Evolutionary conservation across 2,113 vertebrate species (phyloP).

Genomic region (Hydropotes inermis): DNA sequence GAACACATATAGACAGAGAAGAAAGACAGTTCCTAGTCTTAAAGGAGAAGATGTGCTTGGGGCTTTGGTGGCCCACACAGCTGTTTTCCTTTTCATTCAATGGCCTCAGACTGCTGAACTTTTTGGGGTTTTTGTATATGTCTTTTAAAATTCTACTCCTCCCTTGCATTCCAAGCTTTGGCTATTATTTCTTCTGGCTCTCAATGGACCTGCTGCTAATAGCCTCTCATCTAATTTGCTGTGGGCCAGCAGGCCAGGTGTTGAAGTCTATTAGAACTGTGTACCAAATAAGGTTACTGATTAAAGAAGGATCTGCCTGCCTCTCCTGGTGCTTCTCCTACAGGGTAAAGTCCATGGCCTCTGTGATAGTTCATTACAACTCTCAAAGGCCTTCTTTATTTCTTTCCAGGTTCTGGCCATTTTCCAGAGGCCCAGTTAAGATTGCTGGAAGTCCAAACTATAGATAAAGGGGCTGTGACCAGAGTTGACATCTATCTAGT

Average conservation of each 20-base stretch:
- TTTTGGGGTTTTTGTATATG: not conserved
- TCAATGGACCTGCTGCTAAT: slow-evolving; percentile 45
- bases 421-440: slow-evolving; percentile 38
- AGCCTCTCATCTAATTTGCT: slow-evolving; percentile 59
- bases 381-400: slow-evolving; percentile 7
- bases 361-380: slow-evolving; percentile 35
- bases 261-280: slow-evolving; percentile 54
- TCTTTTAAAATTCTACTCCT: slow-evolving; percentile 41
- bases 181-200: slow-evolving; percentile 4
- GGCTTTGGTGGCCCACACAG: not conserved
- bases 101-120: not conserved
- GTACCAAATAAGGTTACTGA: slow-evolving; percentile 65
- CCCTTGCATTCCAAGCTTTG: not conserved
- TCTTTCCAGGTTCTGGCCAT: not conserved
- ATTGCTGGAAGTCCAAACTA: slow-evolving; percentile 37
- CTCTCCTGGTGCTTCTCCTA: slow-evolving; percentile 37
- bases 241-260: slow-evolving; percentile 54
- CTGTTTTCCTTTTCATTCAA: not conserved
- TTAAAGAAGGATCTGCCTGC: slow-evolving; percentile 45
- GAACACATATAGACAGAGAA: not conserved
- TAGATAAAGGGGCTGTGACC: slow-evolving; percentile 31
- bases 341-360: slow-evolving; percentile 38
- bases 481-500: not conserved
- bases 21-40: not conserved
- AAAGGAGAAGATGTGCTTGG: not conserved